Base-by-base conservation (phyloP, 1,140 invertebrate species). In the Dysdera silvatica region DNA sequence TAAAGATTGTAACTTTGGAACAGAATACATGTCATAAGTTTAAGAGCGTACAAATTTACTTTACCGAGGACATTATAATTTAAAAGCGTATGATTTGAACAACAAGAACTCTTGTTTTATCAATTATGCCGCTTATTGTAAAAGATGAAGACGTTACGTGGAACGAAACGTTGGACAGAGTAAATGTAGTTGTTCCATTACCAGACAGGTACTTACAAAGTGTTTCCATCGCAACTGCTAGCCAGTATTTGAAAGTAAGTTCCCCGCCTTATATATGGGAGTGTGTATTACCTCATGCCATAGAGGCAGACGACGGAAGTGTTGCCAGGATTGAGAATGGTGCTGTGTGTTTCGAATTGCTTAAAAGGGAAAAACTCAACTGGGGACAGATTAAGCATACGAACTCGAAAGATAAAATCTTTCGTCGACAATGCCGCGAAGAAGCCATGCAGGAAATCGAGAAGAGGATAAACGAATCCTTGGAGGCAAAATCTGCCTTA, bases 211-310 rank as follows among this genome's bases (percentile, higher is more conserved):
- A n/a, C n/a, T n/a, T n/a, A n/a, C n/a, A n/a, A n/a, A n/a, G n/a
- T n/a, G n/a, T n/a, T n/a, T n/a, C n/a, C n/a, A n/a, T n/a, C n/a
- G n/a, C n/a, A n/a, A n/a, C n/a, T n/a, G n/a, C n/a, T n/a, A n/a
- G n/a, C n/a, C n/a, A n/a, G n/a, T n/a, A n/a, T 52, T 49, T 48
- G 23, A n/a, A 87, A 78, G 80, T 80, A 16, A 80, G 82, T 67
- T 85, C 78, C 71, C 79, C 76, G n/a, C 82, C 83, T 10, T 85
- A 81, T 70, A 75, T 86, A 47, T 83, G 86, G 68, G 84, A 86
- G 77, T 72, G 82, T 29, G 84, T 86, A 75, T 74, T 86, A 20
- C 75, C 78, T 61, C 68, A 80, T 40, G 70, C 78, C 10, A 79
- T 87, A 4, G 71, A 82, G 64, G 79, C 80, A 33, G 74, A 78